A percentile compares a stretch with the other conserved stretches of the same genome.
Evolutionary conservation across 1,140 invertebrate genomes (phyloP).

Genomic region (Drosophila ironensis): DNA sequence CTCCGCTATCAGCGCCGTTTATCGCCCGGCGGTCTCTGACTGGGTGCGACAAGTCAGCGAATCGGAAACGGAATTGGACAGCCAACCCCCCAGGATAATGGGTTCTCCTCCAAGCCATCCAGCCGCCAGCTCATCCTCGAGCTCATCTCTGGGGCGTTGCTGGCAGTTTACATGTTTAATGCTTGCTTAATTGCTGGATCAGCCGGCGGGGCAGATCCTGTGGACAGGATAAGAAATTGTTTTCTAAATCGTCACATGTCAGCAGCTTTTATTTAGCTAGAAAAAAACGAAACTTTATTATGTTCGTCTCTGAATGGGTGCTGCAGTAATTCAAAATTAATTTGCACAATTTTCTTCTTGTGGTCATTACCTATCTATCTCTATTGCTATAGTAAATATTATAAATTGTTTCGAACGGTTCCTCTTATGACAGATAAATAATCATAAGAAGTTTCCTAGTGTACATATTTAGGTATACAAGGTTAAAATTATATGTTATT

Average conservation of each 20-base stretch:
- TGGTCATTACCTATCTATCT: too few relatives aligned
- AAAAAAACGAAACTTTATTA: constrained; percentile 1
- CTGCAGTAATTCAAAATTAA: too few relatives aligned
- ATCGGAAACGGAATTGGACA: constrained; percentile 54
- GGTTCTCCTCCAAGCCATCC: constrained; percentile 6
- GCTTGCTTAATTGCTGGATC: constrained; percentile 54
- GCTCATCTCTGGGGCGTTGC: constrained; percentile 61
- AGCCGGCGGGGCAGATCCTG: constrained; percentile 17
- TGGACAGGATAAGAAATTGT: constrained; percentile 30
- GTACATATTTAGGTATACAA: too few relatives aligned
- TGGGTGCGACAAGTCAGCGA: constrained; percentile 76
- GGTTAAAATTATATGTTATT: too few relatives aligned
- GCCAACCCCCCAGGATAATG: constrained; percentile 36
- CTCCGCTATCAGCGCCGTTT: constrained; percentile 74
- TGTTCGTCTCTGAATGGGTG: too few relatives aligned
- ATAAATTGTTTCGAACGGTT: too few relatives aligned
- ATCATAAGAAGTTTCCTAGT: too few relatives aligned
- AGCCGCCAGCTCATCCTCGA: neutral
- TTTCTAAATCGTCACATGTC: constrained; percentile 18
- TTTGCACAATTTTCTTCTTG: too few relatives aligned
- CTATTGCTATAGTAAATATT: too few relatives aligned
- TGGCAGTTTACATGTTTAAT: constrained; percentile 74
- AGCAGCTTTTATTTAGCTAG: neutral
- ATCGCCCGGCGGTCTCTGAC: constrained; percentile 62
- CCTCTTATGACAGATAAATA: too few relatives aligned